A percentile compares a stretch with the other conserved stretches of the same genome.
phyloP scores from a whole-genome alignment of 64 coral and sea anemone genomes.

The Exaiptasia diaphana region DNA sequence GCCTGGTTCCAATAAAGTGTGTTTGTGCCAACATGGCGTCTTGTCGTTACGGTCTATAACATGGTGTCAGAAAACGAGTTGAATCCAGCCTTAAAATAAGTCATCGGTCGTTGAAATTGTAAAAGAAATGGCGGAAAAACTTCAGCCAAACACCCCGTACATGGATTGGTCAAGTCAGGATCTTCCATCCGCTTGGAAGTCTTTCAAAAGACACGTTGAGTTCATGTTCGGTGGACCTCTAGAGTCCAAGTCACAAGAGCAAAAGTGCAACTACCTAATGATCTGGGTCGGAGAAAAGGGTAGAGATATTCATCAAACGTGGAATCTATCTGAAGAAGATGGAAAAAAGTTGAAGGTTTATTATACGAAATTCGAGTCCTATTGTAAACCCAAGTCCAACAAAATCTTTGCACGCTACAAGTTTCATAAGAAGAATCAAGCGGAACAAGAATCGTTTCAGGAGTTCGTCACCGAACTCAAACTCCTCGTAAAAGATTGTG shows the following conservation, averaged over 20 bases:
- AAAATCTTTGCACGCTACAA: constrained; percentile 29
- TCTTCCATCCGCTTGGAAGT: constrained; percentile 36
- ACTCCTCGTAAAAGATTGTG: constrained; percentile 48
- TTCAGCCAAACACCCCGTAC: neutral
- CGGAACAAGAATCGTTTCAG: constrained; percentile 4
- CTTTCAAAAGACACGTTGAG: constrained; percentile 31
- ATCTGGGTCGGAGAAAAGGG: constrained; percentile 24
- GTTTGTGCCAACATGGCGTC: neutral
- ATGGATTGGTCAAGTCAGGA: constrained; percentile 58
- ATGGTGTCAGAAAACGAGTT: constrained; percentile 2
- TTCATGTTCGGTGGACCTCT: constrained; percentile 57
- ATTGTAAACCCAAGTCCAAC: constrained; percentile 55
- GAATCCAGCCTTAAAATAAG: neutral
- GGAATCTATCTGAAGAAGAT: neutral
- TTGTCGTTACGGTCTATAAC: neutral
- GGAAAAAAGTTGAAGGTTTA: constrained; percentile 35
- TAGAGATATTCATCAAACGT: constrained; percentile 19
- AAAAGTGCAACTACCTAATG: constrained; percentile 54
- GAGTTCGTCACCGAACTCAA: constrained; percentile 47
- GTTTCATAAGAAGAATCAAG: constrained; percentile 60
- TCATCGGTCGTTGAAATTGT: neutral
- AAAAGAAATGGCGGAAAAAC: neutral
- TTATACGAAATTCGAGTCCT: constrained; percentile 49
- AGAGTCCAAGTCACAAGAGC: constrained; percentile 17
- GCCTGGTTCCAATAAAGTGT: neutral